Base-by-base conservation (phyloP, 2,797 vertebrate species). In the Mus caroli region DNA sequence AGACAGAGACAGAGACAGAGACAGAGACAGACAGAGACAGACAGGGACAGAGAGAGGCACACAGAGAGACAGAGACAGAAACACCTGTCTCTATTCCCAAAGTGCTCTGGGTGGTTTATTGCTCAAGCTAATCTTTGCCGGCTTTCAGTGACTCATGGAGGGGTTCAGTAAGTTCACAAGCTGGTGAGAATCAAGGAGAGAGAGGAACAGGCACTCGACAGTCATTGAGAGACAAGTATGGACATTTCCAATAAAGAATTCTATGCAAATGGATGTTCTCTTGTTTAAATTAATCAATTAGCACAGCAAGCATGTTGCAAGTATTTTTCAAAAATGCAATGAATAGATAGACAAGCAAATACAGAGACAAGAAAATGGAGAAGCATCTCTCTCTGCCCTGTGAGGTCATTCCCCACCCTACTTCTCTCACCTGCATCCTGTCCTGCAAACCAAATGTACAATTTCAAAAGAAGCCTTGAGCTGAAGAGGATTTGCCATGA, bases 111-210 rank as follows among this genome's bases (percentile, higher is more conserved):
- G 71, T 84, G 54, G 76, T 85, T 95, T 60, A 52, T 73, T 69
- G 73, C 85, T 93, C 28, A 37, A 46, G 52, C 91, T 77, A 89
- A 91, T 96, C 91, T 69, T 37, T 88, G 58, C 92, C 37, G 91
- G 83, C 43, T 54, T 78, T 88, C 3, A 4, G 71, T 95, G 94
- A 97, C 67, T 97, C 95, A 96, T 50, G 24, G 31, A 20, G 85
- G 56, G 90, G 97, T 93, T 96, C 94, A 94, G 17, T 90, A 86
- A 91, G 96, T 96, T 97, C 92, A 92, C 54, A 82, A 1, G 34
- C 69, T 5, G 24, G 40, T 71, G 82, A 37, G 37, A 75, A n/a
- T 28, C 83, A 71, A 87, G 12, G 56, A 77, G 24, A 88, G 54
- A 85, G 78, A 82, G 85, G 46, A 26, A n/a, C 34, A 75, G 85